Base-by-base conservation (phyloP, 1,140 invertebrate species). In the Drosophila tropicalis region DNA sequence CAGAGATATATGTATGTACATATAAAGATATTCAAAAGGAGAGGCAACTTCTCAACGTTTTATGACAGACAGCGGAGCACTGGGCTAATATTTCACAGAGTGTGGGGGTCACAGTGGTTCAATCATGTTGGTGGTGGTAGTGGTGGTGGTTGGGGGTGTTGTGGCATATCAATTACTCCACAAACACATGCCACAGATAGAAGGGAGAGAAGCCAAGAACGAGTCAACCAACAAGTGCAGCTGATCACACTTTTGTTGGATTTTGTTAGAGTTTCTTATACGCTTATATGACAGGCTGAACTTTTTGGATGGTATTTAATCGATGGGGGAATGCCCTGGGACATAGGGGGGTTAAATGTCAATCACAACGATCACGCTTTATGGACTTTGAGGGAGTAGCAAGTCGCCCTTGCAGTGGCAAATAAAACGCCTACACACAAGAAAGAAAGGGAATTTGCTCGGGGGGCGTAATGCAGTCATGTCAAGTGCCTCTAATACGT, bases 91-190 rank as follows among this genome's bases (percentile, higher is more conserved):
- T 87, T 89, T 89, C 84, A 89, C 74, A 67, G 80, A 75, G 76
- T 81, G 62, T 66, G 76, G 72, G 70, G 44, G 69, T 44, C 65
- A 72, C 51, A 76, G 72, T 61, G 58, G 63, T 29, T 58, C 44
- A 51, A 34, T 25, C 10, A 25, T 58, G 58, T 22, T 66, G 74
- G 36, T 62, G 62, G 19, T 25, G 62, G 22, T 57, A 47, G 55
- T 71, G 63, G 51, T 61, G 34, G 19, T 39, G 76, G 61, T 29
- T 62, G 64, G 63, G 69, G 74, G 60, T 71, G 68, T 79, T 73
- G 84, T 87, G 80, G 84, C 84, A 89, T 89, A 89, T 89, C 84
- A 89, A 89, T 89, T 89, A 89, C 84, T 89, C 60, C 73, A 76
- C 74, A 89, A 89, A 89, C 84, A 89, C 74, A 89, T 89, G 84